phyloP scores from a whole-genome alignment of 2,888 invertebrate genomes.

The Gryllus longicercus region DNA sequence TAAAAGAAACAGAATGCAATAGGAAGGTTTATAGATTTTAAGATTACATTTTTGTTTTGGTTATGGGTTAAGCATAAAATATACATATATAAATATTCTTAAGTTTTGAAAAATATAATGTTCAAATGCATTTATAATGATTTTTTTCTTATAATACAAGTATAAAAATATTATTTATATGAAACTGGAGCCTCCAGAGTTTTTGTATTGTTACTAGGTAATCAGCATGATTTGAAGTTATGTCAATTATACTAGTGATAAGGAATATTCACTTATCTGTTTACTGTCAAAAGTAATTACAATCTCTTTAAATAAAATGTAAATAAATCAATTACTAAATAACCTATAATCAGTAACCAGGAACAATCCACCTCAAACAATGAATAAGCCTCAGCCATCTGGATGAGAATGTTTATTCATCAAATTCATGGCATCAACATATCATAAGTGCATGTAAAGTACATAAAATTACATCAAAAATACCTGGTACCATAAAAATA shows the following conservation, averaged over 20 bases:
- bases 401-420: slow-evolving; percentile 7
- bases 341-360: not conserved
- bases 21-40: not conserved
- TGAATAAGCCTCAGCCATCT: not conserved
- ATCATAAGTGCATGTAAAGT: not conserved
- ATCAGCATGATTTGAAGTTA: no score
- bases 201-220: no score
- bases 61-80: not conserved
- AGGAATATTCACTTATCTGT: no score
- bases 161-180: no score
- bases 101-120: no score
- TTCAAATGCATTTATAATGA: no score
- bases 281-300: not conserved
- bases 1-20: no score
- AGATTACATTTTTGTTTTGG: not conserved
- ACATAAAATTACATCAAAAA: not conserved
- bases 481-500: not conserved
- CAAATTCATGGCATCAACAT: not conserved
- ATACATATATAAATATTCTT: no score
- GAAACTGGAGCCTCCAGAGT: no score
- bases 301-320: not conserved
- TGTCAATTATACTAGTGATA: no score
- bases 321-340: not conserved
- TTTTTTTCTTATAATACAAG: no score
- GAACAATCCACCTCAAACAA: not conserved